A percentile compares a stretch with the other conserved stretches of the same genome.
These are phyloP conservation scores for Lanistes nyassanus DNA, from an alignment of 1,140 invertebrate genomes.

Conservation along the genomic window DNA sequence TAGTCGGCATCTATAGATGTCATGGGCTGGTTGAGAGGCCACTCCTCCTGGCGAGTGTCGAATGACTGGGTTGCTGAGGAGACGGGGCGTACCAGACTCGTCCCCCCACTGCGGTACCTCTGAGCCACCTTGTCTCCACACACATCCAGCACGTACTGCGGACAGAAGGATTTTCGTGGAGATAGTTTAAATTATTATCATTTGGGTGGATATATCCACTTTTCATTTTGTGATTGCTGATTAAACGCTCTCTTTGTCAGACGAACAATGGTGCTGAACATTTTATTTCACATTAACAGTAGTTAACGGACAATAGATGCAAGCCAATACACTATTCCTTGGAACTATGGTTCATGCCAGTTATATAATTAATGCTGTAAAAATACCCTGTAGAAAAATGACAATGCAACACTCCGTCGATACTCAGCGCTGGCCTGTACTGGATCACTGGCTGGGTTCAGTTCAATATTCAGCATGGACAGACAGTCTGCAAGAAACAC, in stretches of 20 bases:
- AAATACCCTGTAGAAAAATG: slow-evolving; percentile 80
- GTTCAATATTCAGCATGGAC: slow-evolving; percentile 70
- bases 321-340: no score
- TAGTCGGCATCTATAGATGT: slow-evolving; percentile 79
- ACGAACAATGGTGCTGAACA: no score
- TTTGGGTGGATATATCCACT: no score
- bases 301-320: no score
- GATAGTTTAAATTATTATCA: no score
- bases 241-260: no score
- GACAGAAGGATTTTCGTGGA: slow-evolving; percentile 11
- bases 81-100: slow-evolving; percentile 65
- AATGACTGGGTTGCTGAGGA: slow-evolving; percentile 79
- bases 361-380: no score
- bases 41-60: slow-evolving; percentile 76
- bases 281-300: no score
- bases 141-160: slow-evolving; percentile 42
- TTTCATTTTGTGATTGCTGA: no score
- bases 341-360: no score
- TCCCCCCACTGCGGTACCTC: slow-evolving; percentile 38
- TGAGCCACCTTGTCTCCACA: slow-evolving; percentile 28
- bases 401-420: slow-evolving; percentile 60
- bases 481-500: slow-evolving; percentile 67
- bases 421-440: slow-evolving; percentile 76
- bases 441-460: slow-evolving; percentile 73
- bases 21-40: slow-evolving; percentile 81